Conservation (phyloP, 2,113 vertebrate species). For the Meles meles region DNA sequence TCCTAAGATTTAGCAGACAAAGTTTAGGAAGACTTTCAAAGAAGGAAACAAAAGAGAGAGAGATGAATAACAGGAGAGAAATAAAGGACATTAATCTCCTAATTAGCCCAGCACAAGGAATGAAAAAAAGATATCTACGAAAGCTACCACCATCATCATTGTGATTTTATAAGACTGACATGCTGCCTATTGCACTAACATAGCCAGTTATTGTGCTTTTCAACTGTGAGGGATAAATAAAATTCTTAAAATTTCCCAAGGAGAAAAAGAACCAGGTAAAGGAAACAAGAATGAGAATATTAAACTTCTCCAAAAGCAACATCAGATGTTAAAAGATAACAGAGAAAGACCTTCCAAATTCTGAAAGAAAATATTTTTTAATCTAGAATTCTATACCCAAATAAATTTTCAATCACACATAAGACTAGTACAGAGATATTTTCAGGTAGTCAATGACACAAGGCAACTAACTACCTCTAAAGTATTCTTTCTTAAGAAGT, state of each 20-base stretch:
- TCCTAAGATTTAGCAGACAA: background rate
- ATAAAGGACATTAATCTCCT: background rate
- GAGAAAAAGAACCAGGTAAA: background rate
- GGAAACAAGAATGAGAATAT: conserved; percentile 14
- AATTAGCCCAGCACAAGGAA: background rate
- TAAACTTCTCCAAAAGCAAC: background rate
- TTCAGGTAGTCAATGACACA: background rate
- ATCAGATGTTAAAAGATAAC: background rate
- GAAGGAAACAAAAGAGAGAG: background rate
- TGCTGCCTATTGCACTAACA: background rate
- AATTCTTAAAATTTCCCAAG: background rate
- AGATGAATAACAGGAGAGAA: background rate
- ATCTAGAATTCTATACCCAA: conserved; percentile 11
- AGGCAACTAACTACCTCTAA: background rate
- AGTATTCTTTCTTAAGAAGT: background rate
- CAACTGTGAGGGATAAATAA: background rate
- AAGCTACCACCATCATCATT: background rate
- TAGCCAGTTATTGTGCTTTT: background rate
- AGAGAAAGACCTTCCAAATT: background rate
- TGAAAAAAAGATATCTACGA: background rate
- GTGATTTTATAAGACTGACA: background rate
- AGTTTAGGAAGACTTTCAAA: conserved; percentile 4
- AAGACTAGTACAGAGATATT: background rate
- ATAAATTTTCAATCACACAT: conserved; percentile 7
- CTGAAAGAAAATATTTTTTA: background rate